These are phyloP conservation scores for Bagarius yarrelli DNA, from an alignment of 2,113 vertebrate species.

Conservation along the genomic window DNA sequence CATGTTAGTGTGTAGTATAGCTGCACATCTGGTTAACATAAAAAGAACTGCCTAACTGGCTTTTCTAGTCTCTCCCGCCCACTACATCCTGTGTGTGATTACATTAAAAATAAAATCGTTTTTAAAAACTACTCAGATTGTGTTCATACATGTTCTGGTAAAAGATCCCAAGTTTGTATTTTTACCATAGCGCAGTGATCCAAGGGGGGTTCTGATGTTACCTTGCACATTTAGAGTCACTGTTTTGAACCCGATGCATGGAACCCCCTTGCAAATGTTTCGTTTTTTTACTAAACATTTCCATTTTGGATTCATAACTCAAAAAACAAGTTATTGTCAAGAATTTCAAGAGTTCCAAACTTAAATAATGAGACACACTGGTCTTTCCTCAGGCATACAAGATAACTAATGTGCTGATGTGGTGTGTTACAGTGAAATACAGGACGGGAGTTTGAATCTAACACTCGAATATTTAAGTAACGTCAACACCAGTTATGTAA, in stretches of 20 bases:
- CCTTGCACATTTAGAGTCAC: neutral
- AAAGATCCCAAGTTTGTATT: neutral
- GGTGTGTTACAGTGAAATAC: no score
- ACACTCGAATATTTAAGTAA: no score
- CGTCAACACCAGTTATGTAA: no score
- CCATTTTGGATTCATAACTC: no score
- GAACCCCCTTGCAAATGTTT: neutral
- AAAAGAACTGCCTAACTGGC: conserved; percentile 5
- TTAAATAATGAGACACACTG: no score
- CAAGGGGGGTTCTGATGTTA: neutral
- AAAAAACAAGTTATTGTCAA: no score
- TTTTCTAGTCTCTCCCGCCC: neutral
- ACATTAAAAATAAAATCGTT: neutral
- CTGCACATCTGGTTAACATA: conserved; percentile 57
- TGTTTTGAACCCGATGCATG: neutral
- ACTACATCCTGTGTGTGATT: neutral
- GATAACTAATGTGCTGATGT: no score
- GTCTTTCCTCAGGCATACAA: no score
- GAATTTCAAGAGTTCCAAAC: no score
- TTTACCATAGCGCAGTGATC: neutral
- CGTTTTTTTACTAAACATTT: no score
- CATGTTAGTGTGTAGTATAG: conserved; percentile 17
- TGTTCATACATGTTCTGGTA: neutral
- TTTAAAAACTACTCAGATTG: neutral
- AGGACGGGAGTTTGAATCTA: no score